Evolutionary conservation across 2,888 invertebrate genomes (phyloP).

Genomic region (Synergus umbraculus): DNA sequence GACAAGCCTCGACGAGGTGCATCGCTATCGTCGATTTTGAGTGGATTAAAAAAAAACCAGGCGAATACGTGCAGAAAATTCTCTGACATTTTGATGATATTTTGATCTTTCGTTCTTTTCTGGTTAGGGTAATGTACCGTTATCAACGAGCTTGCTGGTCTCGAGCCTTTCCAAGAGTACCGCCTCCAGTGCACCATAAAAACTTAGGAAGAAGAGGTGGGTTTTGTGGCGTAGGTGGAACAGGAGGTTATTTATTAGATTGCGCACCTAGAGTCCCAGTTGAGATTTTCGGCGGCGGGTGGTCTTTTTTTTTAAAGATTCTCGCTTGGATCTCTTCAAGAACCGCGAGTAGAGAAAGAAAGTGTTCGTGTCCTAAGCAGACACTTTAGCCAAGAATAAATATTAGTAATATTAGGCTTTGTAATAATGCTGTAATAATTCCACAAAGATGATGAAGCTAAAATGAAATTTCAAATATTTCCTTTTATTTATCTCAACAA

Average conservation of each 20-base stretch:
- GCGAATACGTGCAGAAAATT: conserved; percentile 3
- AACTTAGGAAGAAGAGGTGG: conserved; percentile 32
- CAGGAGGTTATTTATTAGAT: conserved; percentile 61
- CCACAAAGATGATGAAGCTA: neutral
- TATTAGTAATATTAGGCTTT: neutral
- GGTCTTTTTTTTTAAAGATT: conserved; percentile 31
- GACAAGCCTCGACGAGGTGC: neutral
- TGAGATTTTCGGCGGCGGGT: conserved; percentile 56
- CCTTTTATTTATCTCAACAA: neutral
- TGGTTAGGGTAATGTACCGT: conserved; percentile 20
- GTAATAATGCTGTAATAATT: conserved; percentile 3
- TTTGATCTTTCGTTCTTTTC: conserved; percentile 5
- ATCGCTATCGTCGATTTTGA: neutral
- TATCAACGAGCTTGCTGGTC: conserved; percentile 17
- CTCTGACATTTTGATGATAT: conserved; percentile 22
- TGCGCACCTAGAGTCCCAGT: conserved; percentile 59
- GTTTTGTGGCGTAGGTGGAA: conserved; percentile 56
- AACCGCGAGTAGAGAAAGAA: conserved; percentile 15
- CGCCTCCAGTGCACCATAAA: conserved; percentile 39
- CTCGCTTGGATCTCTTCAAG: conserved; percentile 6
- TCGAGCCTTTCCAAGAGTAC: conserved; percentile 11
- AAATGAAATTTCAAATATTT: conserved; percentile 7
- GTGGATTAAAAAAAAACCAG: neutral
- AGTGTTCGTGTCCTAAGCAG: conserved; percentile 23
- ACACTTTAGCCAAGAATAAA: conserved; percentile 23